A percentile compares a stretch with the other conserved stretches of the same genome.
Evolutionary conservation across 2,888 invertebrate genomes (phyloP).

Genomic region (Atethmia centrago): DNA sequence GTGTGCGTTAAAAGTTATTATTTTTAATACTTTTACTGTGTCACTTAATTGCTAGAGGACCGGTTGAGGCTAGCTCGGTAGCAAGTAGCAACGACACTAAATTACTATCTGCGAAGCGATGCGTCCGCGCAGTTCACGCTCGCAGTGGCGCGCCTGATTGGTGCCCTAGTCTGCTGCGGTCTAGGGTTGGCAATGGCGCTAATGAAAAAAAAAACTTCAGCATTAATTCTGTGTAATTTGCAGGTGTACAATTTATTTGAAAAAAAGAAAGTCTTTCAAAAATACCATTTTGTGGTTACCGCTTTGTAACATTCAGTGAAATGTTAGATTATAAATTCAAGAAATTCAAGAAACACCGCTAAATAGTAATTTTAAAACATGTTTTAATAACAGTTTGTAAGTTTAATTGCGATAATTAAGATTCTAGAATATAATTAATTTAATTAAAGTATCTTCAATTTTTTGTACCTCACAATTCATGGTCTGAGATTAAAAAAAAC

Average conservation of each 20-base stretch:
- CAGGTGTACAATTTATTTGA: background rate
- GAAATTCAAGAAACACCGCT: background rate
- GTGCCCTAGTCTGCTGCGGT: conserved; percentile 70
- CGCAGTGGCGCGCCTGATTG: conserved; percentile 76
- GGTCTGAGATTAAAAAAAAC: conserved; percentile 38
- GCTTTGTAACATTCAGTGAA: background rate
- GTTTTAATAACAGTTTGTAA: conserved; percentile 7
- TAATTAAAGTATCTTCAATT: conserved; percentile 18
- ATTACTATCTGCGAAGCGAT: conserved; percentile 82
- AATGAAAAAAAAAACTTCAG: background rate
- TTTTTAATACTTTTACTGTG: conserved; percentile 83
- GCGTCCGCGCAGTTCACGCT: conserved; percentile 77
- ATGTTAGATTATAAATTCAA: no score
- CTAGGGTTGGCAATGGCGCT: conserved; percentile 65
- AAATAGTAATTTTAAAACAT: conserved; percentile 1
- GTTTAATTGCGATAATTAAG: conserved; percentile 28
- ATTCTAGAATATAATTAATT: conserved; percentile 26
- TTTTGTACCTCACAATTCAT: conserved; percentile 24
- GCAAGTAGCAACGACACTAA: conserved; percentile 83
- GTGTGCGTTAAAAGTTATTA: conserved; percentile 67
- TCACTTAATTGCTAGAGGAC: conserved; percentile 84
- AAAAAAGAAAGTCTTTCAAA: conserved; percentile 1
- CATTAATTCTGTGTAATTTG: conserved; percentile 14
- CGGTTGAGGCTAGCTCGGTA: conserved; percentile 78
- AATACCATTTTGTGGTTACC: background rate